Evolutionary conservation across 2,888 invertebrate species (phyloP), one percentile per base, ranked within the genome.

Genomic region (Strigamia transsilvanica): DNA sequence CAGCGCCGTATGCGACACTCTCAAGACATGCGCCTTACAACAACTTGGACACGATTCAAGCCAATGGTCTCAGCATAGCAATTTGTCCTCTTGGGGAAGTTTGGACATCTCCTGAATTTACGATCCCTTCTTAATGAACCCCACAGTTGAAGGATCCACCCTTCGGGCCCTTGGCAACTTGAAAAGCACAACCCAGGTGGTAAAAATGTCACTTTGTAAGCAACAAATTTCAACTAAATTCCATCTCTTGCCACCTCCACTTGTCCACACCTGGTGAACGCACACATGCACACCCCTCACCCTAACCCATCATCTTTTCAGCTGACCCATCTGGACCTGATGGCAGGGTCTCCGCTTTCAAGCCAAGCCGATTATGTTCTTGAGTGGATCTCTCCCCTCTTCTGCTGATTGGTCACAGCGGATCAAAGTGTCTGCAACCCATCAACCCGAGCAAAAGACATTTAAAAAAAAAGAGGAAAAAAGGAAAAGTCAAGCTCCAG

Each of bases 281-380:
- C 21, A 12, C 61, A 66, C 23, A 23, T 18, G 6, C 15, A 21
- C 61, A 21, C 61, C 18, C 4, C 61, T 12, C 61, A 21, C 61
- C 61, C 18, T 51, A 27, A 51, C 51, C 51, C 51, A 21, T 66
- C 61, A 66, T 66, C 21, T 23, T 23, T 66, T 66, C 61, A 66
- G 61, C 23, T 66, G 61, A 66, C 61, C 61, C 61, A 66, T 66
- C 61, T 66, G 61, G 61, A 66, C 61, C 61, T 66, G 61, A 66
- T 66, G 61, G 61, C 61, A 66, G 18, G 61, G 61, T 66, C 61
- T 66, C 61, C 61, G 23, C 61, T 66, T 66, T 66, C 61, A 66
- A 66, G 61, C 61, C 61, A 66, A 66, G 61, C 61, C 61, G 61
- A 66, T 66, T 66, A 66, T 66, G 61, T 66, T 66, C 61, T 66